A percentile compares a stretch with the other conserved stretches of the same genome.
Evolutionary conservation across 2,888 invertebrate genomes (phyloP).

Genomic region (Vannuccia rotundouncinata): DNA sequence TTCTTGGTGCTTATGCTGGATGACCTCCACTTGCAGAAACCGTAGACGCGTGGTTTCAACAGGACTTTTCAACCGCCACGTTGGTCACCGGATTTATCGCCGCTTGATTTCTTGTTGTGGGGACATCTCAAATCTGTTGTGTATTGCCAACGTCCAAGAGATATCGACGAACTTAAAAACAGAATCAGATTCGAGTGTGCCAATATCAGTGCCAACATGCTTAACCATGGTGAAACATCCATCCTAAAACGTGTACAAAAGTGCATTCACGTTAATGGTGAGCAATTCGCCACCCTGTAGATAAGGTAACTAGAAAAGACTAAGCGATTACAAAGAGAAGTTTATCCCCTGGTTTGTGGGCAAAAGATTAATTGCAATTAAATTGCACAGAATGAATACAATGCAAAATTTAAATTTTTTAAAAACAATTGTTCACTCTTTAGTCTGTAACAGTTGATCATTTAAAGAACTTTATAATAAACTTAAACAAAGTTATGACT

Average conservation of each 20-base stretch:
- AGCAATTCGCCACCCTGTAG: no score
- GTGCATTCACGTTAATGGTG: constrained; percentile 25
- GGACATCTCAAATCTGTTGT: constrained; percentile 29
- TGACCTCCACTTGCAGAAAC: constrained; percentile 27
- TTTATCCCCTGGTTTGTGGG: no score
- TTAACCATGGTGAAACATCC: constrained; percentile 15
- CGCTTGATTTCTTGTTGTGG: constrained; percentile 15
- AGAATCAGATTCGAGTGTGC: background rate
- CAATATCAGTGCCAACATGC: constrained; percentile 20
- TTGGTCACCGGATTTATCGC: constrained; percentile 17
- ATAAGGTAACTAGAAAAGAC: no score
- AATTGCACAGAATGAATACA: no score
- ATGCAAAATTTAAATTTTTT: no score
- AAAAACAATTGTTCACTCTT: no score
- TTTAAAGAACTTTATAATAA: no score
- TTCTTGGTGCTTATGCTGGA: constrained; percentile 25
- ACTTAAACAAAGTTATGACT: no score
- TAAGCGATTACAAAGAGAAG: no score
- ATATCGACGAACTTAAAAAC: constrained; percentile 29
- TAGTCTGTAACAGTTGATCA: no score
- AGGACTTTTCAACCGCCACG: constrained; percentile 21
- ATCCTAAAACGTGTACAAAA: constrained; percentile 28
- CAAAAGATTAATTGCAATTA: no score
- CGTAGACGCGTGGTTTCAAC: constrained; percentile 18
- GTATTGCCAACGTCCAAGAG: background rate